Evolutionary conservation across 2,888 invertebrate genomes (phyloP).

Genomic region (Athetis lepigone): DNA sequence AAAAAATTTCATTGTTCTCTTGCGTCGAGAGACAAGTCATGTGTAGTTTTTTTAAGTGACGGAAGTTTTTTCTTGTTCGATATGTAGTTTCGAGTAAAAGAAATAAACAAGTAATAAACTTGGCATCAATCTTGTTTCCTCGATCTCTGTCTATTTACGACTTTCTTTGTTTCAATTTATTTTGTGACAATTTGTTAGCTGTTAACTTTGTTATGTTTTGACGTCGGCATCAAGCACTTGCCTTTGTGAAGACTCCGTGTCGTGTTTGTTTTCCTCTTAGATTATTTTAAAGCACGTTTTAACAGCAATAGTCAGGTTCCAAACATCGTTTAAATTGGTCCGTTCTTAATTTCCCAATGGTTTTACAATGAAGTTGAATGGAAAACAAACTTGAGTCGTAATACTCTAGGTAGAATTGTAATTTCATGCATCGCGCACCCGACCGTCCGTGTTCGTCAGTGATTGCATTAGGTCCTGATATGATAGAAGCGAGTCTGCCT

Average conservation of each 20-base stretch:
- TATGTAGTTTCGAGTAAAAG: conserved; percentile 39
- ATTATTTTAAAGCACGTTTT: conserved; percentile 33
- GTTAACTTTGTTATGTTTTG: conserved; percentile 63
- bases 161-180: conserved; percentile 63
- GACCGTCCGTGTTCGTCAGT: conserved; percentile 21
- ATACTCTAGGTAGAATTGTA: conserved; percentile 28
- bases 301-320: conserved; percentile 52
- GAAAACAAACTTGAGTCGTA: conserved; percentile 7
- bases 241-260: conserved; percentile 58
- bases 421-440: conserved; percentile 43
- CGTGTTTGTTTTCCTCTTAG: conserved; percentile 43
- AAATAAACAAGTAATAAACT: conserved; percentile 49
- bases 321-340: conserved; percentile 23
- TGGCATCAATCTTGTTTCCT: conserved; percentile 42
- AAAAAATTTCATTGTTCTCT: not conserved
- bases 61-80: conserved; percentile 28
- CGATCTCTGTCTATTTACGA: conserved; percentile 50
- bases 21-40: not conserved
- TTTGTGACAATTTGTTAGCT: conserved; percentile 70
- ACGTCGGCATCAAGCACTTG: conserved; percentile 60
- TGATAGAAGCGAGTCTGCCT: conserved; percentile 19
- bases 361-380: conserved; percentile 22
- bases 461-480: conserved; percentile 43
- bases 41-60: conserved; percentile 10
- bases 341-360: conserved; percentile 31